These are phyloP conservation scores for Drosophila punjabiensis DNA, from an alignment of 1,140 invertebrate species.

Conservation along the genomic window DNA sequence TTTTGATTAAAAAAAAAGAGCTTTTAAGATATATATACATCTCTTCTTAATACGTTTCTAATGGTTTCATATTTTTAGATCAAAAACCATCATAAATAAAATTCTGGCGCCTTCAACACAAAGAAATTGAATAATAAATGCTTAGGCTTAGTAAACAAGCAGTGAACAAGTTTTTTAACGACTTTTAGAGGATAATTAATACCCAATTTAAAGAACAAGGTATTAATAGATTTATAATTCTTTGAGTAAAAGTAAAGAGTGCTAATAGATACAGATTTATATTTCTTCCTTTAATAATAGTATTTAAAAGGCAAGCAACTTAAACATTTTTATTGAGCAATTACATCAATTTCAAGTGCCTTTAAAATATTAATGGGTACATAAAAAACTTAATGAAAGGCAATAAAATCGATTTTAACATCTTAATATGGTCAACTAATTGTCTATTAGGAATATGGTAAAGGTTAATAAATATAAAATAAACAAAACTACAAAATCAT, in stretches of 20 bases:
- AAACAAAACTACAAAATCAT: not conserved
- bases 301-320: not conserved
- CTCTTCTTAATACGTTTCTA: not conserved
- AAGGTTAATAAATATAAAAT: not conserved
- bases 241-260: not conserved
- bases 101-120: conserved; percentile 3
- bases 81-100: not conserved
- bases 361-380: conserved; percentile 9
- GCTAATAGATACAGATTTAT: not conserved
- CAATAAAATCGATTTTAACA: not conserved
- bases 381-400: not conserved
- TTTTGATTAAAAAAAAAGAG: not conserved
- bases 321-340: not conserved
- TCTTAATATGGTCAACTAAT: conserved; percentile 9
- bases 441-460: not conserved
- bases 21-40: not conserved
- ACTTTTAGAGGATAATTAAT: not conserved
- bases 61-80: conserved; percentile 11
- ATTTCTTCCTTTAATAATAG: not conserved
- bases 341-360: conserved; percentile 7
- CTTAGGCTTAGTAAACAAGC: conserved; percentile 1
- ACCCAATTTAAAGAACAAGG: not conserved
- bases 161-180: conserved; percentile 6
- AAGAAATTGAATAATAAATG: not conserved
- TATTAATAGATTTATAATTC: not conserved